Conservation (phyloP, 2,888 invertebrate species). For the Protodeltote pygarga region DNA sequence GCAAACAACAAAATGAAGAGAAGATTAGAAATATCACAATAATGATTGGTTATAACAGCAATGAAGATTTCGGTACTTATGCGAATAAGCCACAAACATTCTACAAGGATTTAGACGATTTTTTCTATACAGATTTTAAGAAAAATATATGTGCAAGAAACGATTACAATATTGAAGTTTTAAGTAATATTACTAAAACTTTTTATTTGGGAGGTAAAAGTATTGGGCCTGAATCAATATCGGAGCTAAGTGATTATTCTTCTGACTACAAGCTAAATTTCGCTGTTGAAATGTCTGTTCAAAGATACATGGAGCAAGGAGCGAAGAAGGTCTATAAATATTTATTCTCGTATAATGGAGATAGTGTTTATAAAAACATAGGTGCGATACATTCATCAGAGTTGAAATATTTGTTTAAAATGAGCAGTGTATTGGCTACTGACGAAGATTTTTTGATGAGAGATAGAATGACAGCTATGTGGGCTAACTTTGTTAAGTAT, state of each 20-base stretch:
- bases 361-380: constrained; percentile 49
- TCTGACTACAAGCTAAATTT: constrained; percentile 55
- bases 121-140: constrained; percentile 27
- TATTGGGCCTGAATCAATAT: constrained; percentile 48
- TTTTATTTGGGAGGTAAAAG: constrained; percentile 55
- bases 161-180: constrained; percentile 31
- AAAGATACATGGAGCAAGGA: constrained; percentile 53
- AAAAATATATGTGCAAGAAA: constrained; percentile 4
- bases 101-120: constrained; percentile 23
- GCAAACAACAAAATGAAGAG: constrained; percentile 44
- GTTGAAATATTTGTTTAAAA: constrained; percentile 56
- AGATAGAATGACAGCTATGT: constrained; percentile 58
- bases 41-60: constrained; percentile 62
- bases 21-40: constrained; percentile 50
- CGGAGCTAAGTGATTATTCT: constrained; percentile 54
- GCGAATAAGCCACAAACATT: constrained; percentile 43
- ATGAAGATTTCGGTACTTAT: constrained; percentile 55
- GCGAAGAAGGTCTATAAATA: constrained; percentile 54
- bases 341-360: constrained; percentile 58
- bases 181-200: constrained; percentile 41
- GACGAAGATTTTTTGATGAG: constrained; percentile 58
- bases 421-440: constrained; percentile 14
- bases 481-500: constrained; percentile 67
- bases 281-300: constrained; percentile 58
- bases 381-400: constrained; percentile 61